These are phyloP conservation scores for Beroe forskalii DNA, from an alignment of 37 sponge, comb jelly and placozoan genomes.

Conservation along the genomic window DNA sequence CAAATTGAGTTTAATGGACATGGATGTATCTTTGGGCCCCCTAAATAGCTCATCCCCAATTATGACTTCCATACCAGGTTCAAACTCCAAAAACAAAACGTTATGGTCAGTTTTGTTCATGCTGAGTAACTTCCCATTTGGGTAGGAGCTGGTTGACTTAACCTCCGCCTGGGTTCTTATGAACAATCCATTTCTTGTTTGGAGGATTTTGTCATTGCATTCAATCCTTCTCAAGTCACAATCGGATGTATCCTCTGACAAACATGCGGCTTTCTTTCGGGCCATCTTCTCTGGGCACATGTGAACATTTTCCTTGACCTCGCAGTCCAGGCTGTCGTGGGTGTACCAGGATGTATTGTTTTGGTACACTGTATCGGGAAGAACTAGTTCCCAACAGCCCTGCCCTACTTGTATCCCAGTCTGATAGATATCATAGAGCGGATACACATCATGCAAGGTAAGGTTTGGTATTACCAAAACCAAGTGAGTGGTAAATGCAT, in stretches of 20 bases:
- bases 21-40: background rate
- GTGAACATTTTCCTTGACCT: background rate
- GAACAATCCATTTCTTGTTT: background rate
- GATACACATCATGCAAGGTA: background rate
- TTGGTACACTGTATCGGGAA: background rate
- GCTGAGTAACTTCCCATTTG: background rate
- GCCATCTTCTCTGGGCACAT: background rate
- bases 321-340: background rate
- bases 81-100: background rate
- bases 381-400: background rate
- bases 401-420: background rate
- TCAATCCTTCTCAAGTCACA: background rate
- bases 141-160: background rate
- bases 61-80: background rate
- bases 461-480: background rate
- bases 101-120: background rate
- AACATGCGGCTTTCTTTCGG: background rate
- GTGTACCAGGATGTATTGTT: background rate
- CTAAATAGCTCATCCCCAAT: background rate
- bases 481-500: background rate
- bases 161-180: background rate
- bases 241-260: background rate
- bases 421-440: background rate
- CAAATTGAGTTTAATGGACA: background rate
- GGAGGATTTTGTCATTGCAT: background rate